Evolutionary conservation across 1,140 invertebrate species (phyloP), one percentile per base, ranked within the genome.

Genomic region (Zaprionus kolodkinae): DNA sequence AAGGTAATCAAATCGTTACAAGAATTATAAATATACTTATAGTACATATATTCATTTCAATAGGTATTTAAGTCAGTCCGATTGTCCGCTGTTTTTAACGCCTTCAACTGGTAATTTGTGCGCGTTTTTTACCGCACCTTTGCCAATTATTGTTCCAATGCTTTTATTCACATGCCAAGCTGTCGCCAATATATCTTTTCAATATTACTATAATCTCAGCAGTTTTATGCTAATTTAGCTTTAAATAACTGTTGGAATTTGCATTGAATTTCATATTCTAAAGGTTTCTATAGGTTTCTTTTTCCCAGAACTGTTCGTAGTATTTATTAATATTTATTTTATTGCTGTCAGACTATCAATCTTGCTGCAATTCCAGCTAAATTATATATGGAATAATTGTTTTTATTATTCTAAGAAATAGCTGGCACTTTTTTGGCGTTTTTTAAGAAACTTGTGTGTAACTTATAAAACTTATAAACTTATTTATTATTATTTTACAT

Each of bases 1-100:
- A 89, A 89, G 85, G 85, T 89, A 89, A 89, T 89, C 81, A 85
- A 89, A 89, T 89, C 86, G 40, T 6, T 59, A 55, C 52, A 72
- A 78, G 74, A 78, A 86, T 85, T 67, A 30, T 30, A 84, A 78
- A 73, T 48, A 79, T 78, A 43, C 40, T 9, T 30, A 21, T 21
- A 21, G n/a, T 15, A n/a, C 40, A 15, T 13, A 76, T 76, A 70
- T 79, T 45, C 15, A 48, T 48, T 48, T 11, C 0, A 50, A 15
- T 21, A 5, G 67, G 43, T 76, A 70, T 79, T 83, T 81, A 77
- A 78, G 54, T 45, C 7, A 60, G 63, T 69, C 72, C 71, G 60
- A 68, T 76, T 54, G 62, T 79, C 77, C 65, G 79, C 63, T 52
- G 56, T 79, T 79, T 71, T 52, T 17, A 52, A 48, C 80, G 43